A percentile compares a stretch with the other conserved stretches of the same genome.
phyloP scores from a whole-genome alignment of 2,797 vertebrate genomes.

The Champsocephalus gunnari region DNA sequence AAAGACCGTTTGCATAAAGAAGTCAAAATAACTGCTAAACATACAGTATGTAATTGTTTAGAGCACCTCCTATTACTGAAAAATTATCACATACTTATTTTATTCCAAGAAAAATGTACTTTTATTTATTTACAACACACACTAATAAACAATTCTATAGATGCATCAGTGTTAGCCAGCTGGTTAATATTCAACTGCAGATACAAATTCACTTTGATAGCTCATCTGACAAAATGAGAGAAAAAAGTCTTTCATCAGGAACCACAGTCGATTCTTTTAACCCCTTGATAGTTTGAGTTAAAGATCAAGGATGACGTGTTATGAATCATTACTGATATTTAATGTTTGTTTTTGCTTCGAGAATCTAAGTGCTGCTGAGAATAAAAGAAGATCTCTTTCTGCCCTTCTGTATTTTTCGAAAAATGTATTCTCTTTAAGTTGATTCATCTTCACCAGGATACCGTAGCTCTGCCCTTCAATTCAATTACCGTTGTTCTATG shows the following conservation, averaged over 20 bases:
- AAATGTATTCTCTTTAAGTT: too few relatives aligned
- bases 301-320: neutral
- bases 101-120: too few relatives aligned
- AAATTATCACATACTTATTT: too few relatives aligned
- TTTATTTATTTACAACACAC: too few relatives aligned
- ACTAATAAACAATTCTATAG: too few relatives aligned
- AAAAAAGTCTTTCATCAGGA: constrained; percentile 9
- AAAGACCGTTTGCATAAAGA: neutral
- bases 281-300: neutral
- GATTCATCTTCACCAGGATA: neutral
- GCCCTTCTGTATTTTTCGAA: too few relatives aligned
- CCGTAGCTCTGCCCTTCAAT: too few relatives aligned
- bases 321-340: neutral
- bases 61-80: too few relatives aligned
- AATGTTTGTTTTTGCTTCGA: neutral
- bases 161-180: too few relatives aligned
- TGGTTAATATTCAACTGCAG: too few relatives aligned
- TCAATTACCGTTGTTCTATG: too few relatives aligned
- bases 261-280: neutral
- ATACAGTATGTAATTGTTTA: neutral
- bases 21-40: too few relatives aligned
- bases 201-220: neutral
- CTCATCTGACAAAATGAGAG: neutral
- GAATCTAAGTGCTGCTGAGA: neutral
- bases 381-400: neutral